Evolutionary conservation across 2,888 invertebrate genomes (phyloP), one percentile per base, ranked within the genome.

Genomic region (Idaea biselata): DNA sequence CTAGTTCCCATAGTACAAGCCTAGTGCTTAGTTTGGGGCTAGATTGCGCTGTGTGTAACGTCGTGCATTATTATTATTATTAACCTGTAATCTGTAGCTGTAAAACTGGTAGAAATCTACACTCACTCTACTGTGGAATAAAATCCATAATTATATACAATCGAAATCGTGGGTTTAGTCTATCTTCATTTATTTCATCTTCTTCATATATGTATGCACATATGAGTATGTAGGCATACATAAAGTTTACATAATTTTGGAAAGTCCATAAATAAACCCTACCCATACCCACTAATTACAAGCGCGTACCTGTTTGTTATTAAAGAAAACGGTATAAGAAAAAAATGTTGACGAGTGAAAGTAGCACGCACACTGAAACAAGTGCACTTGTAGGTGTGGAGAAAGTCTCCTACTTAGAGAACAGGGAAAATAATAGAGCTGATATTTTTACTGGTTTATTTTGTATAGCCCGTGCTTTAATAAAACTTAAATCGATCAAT

Each of bases 261-360:
- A 69, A 67, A 67, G 65, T 65, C 67, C 18, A 65, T 66, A 60
- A 68, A 66, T 67, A 64, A 62, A 64, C 62, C 14, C 44, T 44
- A 44, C 44, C 14, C 14, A 64, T 67, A 55, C 18, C 55, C 11
- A 60, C 55, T 68, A 63, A 69, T 70, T 71, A 66, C 57, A 68
- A 67, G 59, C 64, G 57, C 60, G 63, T 63, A 25, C 25, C 60
- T 32, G 63, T 61, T 44, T 25, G 58, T 62, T 25, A 68, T 68
- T 68, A 63, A 68, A 76, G 78, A 82, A 81, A 83, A 79, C 76
- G 69, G 69, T 75, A 74, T 73, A 81, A 82, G 77, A 56, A 68
- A 82, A 14, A 84, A 86, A 85, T 79, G 73, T 72, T 62, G 60
- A 67, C 44, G 63, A 90, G 90, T 87, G 91, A 91, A 91, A 91